Conservation (phyloP, 2,113 vertebrate species). For the Phrynosoma blainvillii region DNA sequence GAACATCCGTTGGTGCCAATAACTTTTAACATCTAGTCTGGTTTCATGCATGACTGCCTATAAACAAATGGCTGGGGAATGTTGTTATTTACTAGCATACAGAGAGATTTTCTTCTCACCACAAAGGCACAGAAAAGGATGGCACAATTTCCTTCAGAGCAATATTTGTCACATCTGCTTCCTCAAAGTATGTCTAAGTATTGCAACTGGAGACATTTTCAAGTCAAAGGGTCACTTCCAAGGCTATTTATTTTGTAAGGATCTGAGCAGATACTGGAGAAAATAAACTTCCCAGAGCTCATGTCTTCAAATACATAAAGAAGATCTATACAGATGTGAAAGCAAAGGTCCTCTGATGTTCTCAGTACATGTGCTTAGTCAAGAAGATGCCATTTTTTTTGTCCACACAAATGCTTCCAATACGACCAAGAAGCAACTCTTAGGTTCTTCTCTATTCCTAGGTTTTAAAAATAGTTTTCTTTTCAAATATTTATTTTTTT, state of each 20-base stretch:
- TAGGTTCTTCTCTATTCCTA: not conserved
- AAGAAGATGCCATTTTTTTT: not conserved
- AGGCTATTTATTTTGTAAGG: not conserved
- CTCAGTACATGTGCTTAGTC: not conserved
- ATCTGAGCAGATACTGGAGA: not conserved
- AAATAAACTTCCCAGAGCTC: not conserved
- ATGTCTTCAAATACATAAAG: not conserved
- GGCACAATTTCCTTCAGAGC: conserved; percentile 4
- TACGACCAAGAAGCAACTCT: not conserved
- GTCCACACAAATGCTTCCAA: not conserved
- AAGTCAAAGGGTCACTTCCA: conserved; percentile 10
- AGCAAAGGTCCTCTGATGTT: not conserved
- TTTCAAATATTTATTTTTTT: not conserved
- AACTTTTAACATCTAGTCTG: conserved; percentile 51
- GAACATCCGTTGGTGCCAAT: conserved; percentile 26
- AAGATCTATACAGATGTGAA: not conserved
- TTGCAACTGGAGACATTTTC: conserved; percentile 24
- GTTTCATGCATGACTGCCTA: conserved; percentile 52
- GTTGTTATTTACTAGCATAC: conserved; percentile 33
- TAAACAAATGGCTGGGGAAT: conserved; percentile 41
- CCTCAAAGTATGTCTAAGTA: conserved; percentile 20
- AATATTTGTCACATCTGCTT: not conserved
- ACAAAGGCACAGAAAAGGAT: conserved; percentile 1
- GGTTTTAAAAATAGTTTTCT: not conserved
- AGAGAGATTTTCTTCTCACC: conserved; percentile 1